Percentiles rank a stretch among this genome's conserved stretches.
Evolutionary conservation across 2,797 vertebrate species (phyloP).

Genomic region (Macropodus opercularis): DNA sequence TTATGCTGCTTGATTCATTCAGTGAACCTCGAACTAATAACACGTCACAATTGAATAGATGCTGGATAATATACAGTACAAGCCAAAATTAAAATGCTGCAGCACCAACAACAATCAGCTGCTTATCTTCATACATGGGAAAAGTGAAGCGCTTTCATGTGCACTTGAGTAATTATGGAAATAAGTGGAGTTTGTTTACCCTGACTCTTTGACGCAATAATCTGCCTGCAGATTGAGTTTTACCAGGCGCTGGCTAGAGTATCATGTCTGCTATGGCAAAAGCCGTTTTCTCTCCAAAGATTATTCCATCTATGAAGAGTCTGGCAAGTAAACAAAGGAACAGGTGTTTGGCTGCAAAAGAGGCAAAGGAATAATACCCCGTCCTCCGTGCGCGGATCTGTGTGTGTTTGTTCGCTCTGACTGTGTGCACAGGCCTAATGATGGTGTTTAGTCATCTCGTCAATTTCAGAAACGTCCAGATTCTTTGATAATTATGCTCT

Average conservation of each 20-base stretch:
- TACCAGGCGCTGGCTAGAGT: slow-evolving; percentile 61
- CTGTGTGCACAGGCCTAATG: slow-evolving; percentile 52
- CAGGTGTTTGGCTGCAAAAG: slow-evolving; percentile 72
- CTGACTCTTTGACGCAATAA: slow-evolving; percentile 58
- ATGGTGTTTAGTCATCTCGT: slow-evolving; percentile 41
- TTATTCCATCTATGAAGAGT: slow-evolving; percentile 71
- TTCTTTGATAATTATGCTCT: slow-evolving; percentile 29
- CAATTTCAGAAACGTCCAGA: slow-evolving; percentile 34
- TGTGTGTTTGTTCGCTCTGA: slow-evolving; percentile 61
- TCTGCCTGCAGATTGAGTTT: slow-evolving; percentile 65
- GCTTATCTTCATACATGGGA: slow-evolving; percentile 51
- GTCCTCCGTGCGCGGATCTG: slow-evolving; percentile 51
- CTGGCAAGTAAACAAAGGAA: slow-evolving; percentile 76
- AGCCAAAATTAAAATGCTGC: slow-evolving; percentile 34
- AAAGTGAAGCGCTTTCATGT: slow-evolving; percentile 53
- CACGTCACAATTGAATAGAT: slow-evolving; percentile 14
- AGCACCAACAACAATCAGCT: slow-evolving; percentile 25
- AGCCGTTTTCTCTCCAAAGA: slow-evolving; percentile 64
- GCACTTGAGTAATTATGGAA: slow-evolving; percentile 72
- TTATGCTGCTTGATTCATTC: slow-evolving; percentile 14
- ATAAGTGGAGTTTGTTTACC: slow-evolving; percentile 68
- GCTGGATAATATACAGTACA: neutral
- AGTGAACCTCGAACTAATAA: slow-evolving; percentile 10
- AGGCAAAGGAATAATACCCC: slow-evolving; percentile 64
- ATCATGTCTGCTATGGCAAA: slow-evolving; percentile 62